Percentiles rank a stretch among this genome's conserved stretches.
Conservation (phyloP, 2,797 vertebrate genomes). For the Pangasius larnaudii region DNA sequence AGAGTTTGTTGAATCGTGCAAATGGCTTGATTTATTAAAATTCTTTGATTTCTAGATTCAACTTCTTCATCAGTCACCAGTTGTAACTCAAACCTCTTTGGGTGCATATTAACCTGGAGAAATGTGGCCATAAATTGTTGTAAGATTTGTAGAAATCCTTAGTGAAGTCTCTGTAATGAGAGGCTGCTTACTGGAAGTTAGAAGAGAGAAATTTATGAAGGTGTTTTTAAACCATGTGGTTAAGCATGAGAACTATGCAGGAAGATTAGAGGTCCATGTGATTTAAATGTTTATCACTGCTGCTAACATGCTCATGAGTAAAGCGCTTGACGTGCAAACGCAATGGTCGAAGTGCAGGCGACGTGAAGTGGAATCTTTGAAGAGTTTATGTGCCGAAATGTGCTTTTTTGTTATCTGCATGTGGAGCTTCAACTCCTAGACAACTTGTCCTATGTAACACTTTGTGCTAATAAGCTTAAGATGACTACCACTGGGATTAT, state of each 20-base stretch:
- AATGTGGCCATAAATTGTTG: neutral
- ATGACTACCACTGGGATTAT: neutral
- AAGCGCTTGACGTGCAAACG: neutral
- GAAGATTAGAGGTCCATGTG: slow-evolving; percentile 44
- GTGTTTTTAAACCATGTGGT: slow-evolving; percentile 37
- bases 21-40: neutral
- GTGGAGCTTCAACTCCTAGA: neutral
- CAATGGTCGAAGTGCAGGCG: neutral
- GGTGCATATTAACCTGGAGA: neutral
- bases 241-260: slow-evolving; percentile 39
- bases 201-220: slow-evolving; percentile 47
- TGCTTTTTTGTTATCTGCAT: neutral
- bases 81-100: neutral
- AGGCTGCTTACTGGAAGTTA: slow-evolving; percentile 56
- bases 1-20: neutral
- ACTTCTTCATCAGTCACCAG: neutral
- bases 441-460: neutral
- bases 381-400: neutral
- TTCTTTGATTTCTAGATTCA: neutral
- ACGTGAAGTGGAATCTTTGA: neutral
- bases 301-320: neutral
- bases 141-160: neutral
- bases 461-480: neutral
- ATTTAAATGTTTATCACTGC: slow-evolving; percentile 21
- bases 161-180: neutral